Base-by-base conservation (phyloP, 2,113 vertebrate genomes). In the Glareola pratincola region DNA sequence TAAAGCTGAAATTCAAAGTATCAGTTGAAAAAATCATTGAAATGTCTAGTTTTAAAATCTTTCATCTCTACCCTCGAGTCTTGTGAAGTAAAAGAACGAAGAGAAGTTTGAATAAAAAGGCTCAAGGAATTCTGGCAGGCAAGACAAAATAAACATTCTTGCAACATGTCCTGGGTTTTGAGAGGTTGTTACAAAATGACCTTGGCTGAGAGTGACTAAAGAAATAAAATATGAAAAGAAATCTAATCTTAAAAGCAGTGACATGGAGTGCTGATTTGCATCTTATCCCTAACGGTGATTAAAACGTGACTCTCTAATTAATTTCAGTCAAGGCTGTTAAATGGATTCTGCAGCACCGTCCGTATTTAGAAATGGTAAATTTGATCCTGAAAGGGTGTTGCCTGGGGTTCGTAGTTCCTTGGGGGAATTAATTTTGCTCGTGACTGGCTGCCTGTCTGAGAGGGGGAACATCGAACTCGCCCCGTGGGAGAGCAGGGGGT, bases 91-190 rank as follows among this genome's bases (percentile, higher is more conserved):
- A 64, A 77, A 85, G 54, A 66, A 81, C 6, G 69, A 91, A 66
- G 56, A 57, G 85, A 63, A 57, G 45, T 80, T 93, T 85, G 45
- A 93, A 88, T 41, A 92, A 90, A 63, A 93, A 41, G 29, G 82
- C 82, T 66, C 20, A 80, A 85, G 71, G 67, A 94, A 71, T 93
- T 95, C 72, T 93, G 62, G 41, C 57, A 94, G 93, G 69, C 57
- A 41, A 85, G 81, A 79, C 34, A 93, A 96, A 85, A 41, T 74
- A 84, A 93, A 71, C 9, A 51, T 81, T 93, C 75, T 80, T 80
- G 54, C 85, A 83, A 91, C 47, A 63, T 12, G 24, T 74, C 20
- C 63, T 81, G 59, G 41, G 29, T 54, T 90, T 93, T 88, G 47
- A 84, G 53, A 72, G 30, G 23, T 27, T 91, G 26, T 71, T 90